Evolutionary conservation across 2,113 vertebrate genomes (phyloP).

Genomic region (Semicossyphus pulcher): DNA sequence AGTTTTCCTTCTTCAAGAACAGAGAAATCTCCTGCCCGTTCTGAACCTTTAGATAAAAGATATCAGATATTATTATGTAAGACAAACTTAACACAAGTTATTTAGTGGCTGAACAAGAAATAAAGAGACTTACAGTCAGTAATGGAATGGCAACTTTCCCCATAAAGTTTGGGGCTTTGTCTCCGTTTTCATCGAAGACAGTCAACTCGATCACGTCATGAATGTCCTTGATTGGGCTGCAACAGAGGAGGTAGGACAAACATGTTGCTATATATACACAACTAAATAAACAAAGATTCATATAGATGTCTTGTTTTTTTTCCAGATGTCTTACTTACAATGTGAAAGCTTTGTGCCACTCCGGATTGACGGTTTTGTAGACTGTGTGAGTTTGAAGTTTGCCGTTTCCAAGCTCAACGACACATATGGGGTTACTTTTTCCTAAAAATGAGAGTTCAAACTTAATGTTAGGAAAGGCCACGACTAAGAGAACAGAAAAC

Average conservation of each 20-base stretch:
- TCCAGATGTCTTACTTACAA: conserved; percentile 85
- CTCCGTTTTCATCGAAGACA: conserved; percentile 94
- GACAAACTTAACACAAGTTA: conserved; percentile 81
- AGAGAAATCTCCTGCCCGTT: conserved; percentile 88
- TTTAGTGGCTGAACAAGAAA: neutral
- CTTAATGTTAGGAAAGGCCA: neutral
- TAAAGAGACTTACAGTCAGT: conserved; percentile 88
- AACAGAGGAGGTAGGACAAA: conserved; percentile 42
- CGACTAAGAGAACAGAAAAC: neutral
- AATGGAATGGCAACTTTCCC: conserved; percentile 95
- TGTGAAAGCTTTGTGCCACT: conserved; percentile 95
- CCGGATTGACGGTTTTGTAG: conserved; percentile 93
- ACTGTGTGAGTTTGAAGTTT: conserved; percentile 93
- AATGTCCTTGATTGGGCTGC: conserved; percentile 96
- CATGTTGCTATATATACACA: neutral
- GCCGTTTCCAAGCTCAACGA: conserved; percentile 92
- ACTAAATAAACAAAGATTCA: neutral
- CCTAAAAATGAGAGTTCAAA: conserved; percentile 77
- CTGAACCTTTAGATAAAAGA: conserved; percentile 83
- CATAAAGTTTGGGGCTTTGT: conserved; percentile 92
- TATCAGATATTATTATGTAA: neutral
- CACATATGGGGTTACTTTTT: conserved; percentile 94
- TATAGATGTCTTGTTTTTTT: neutral
- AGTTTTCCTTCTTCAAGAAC: conserved; percentile 91
- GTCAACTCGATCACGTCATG: conserved; percentile 93